Base-by-base conservation (phyloP, 2,797 vertebrate genomes). In the Lithobates sylvaticus region DNA sequence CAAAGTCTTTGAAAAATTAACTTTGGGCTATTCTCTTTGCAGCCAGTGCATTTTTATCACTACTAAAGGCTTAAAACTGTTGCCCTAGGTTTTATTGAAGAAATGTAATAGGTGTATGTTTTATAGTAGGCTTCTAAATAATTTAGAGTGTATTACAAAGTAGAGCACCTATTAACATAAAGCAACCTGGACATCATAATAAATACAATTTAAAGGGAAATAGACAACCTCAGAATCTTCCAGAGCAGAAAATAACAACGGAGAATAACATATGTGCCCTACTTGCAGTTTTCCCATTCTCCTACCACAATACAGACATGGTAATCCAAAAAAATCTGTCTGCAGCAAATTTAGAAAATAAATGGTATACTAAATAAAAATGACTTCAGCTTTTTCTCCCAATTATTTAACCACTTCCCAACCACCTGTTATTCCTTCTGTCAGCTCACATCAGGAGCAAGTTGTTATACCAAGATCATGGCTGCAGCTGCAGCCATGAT, bases 11-110 rank as follows among this genome's bases (percentile, higher is more conserved):
- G 27, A 75, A 61, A 71, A 81, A 71, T 58, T 72, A 68, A 81
- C 78, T 81, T 81, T 47, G 34, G 78, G 78, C 78, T 29, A 72
- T 72, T 81, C 68, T 72, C 78, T 81, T 58, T 81, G 47, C 68
- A 71, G 78, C 50, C 78, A 54, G 68, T 72, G 44, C 78, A 81
- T 70, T 72, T 79, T 81, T 79, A 69, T 79, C 65, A 78, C 61
- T 32, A n/a, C 39, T 50, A 69, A 23, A 47, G 42, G 15, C 65
- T 50, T 79, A 21, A 4, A 78, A 44, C 42, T 10, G 9, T 39
- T 65, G 10, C 9, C 65, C 34, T 36, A 10, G 36, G 10, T 34
- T 32, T 69, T 50, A 69, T 27, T 68, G 64, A 47, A 47, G 27
- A 79, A 8, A 32, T 29, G 42, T 69, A 69, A 79, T 32, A 69